A percentile compares a stretch with the other conserved stretches of the same genome.
Evolutionary conservation across 2,113 vertebrate genomes (phyloP).

Genomic region (Barnardius zonarius): DNA sequence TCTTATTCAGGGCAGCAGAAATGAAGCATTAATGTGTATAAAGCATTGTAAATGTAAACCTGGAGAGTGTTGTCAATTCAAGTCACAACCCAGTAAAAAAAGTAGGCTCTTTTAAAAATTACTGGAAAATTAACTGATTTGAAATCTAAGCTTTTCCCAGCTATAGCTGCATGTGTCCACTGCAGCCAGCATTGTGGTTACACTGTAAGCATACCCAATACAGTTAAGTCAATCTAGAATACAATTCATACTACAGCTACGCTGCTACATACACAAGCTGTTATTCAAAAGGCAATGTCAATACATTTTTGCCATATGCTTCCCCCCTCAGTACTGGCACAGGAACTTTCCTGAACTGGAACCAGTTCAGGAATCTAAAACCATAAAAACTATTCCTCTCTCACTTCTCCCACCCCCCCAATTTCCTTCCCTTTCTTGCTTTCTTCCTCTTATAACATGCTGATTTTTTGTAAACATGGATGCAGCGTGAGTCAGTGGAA

Average conservation of each 20-base stretch:
- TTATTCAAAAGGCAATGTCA: not conserved
- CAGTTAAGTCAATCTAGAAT: not conserved
- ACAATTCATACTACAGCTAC: not conserved
- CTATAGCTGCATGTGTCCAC: not conserved
- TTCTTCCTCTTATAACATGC: not conserved
- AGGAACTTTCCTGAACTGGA: not conserved
- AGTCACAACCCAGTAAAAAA: not conserved
- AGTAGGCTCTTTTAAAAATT: not conserved
- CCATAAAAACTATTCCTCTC: not conserved
- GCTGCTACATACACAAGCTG: not conserved
- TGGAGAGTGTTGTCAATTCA: not conserved
- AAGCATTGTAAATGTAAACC: not conserved
- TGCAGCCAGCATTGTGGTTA: rapidly evolving
- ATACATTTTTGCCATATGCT: not conserved
- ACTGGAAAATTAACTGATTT: not conserved
- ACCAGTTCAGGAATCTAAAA: not conserved
- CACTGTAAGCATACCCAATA: not conserved
- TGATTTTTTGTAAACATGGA: not conserved
- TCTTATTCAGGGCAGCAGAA: not conserved
- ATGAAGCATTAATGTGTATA: not conserved
- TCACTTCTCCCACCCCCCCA: not conserved
- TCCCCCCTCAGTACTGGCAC: not conserved
- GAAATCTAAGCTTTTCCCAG: not conserved
- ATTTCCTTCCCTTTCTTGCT: not conserved
- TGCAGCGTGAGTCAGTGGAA: not conserved